Evolutionary conservation across 2,113 vertebrate genomes (phyloP), one percentile per base, ranked within the genome.

Genomic region (Centropus unirufus): DNA sequence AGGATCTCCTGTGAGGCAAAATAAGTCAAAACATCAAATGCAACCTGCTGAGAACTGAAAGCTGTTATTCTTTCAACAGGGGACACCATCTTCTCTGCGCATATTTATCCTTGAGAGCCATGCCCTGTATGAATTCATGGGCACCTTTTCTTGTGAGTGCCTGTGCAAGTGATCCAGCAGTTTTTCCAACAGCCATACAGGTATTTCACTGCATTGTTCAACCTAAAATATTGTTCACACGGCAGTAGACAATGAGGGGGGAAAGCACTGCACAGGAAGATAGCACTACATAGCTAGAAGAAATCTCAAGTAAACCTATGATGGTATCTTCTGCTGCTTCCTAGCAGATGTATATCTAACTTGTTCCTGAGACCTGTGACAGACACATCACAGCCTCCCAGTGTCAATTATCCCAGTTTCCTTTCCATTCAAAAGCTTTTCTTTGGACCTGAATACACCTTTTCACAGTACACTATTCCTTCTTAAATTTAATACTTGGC

Each of bases 1-100:
- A 99, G 98, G 97, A 99, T 99, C 62, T 99, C 99, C 99, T 99
- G 52, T 29, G 94, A 85, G 58, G 82, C 23, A 95, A 94, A 95
- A 93, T 30, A 36, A 39, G 40, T 61, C 24, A 91, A 90, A 89
- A 81, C 36, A 84, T 69, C 42, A 93, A 73, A 70, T 70, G 27
- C 26, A 89, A 29, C 8, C 9, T 47, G 26, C 51, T 66, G 76
- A 73, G n/a, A 89, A 47, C 20, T 47, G 40, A 91, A 78, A 90
- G 36, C 36, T 75, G 18, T 57, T 47, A n/a, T 8, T 61, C 40
- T 69, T 92, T 47, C n/a, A 94, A 26, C 8, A 66, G 40, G 16
- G 15, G 54, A 74, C 67, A 75, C 26, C 8, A 13, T 34, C 61
- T 55, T 78, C 36, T 68, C 68, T 66, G 42, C 85, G 14, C 11